These are phyloP conservation scores for Pampus argenteus DNA, from an alignment of 2,797 vertebrate genomes.

Conservation along the genomic window DNA sequence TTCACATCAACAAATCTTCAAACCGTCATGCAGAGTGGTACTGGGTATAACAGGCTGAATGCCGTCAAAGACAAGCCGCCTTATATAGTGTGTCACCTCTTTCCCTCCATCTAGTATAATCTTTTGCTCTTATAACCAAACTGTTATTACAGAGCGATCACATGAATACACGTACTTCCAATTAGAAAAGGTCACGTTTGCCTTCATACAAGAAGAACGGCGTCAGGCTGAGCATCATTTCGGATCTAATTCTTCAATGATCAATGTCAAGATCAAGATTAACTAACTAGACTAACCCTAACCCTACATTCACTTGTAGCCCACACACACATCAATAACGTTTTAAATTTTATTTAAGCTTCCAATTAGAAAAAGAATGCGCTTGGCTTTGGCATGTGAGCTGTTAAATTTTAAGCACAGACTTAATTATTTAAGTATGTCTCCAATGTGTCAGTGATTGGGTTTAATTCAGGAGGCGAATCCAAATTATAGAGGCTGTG, in stretches of 20 bases:
- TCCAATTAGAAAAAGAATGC: background rate
- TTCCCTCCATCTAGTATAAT: slow-evolving; percentile 36
- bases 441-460: slow-evolving; percentile 5
- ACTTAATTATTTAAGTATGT: slow-evolving; percentile 17
- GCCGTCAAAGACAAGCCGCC: slow-evolving; percentile 22
- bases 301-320: slow-evolving; percentile 2
- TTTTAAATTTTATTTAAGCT: background rate
- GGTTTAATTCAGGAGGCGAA: slow-evolving; percentile 46
- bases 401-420: slow-evolving; percentile 30
- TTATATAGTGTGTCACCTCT: slow-evolving; percentile 9
- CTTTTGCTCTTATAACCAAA: slow-evolving; percentile 26
- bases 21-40: slow-evolving; percentile 22
- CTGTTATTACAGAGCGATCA: slow-evolving; percentile 50
- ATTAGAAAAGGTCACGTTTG: slow-evolving; percentile 51
- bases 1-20: slow-evolving; percentile 16
- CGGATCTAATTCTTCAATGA: slow-evolving; percentile 37
- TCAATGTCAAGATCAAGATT: slow-evolving; percentile 27
- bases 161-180: slow-evolving; percentile 42
- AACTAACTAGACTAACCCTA: no score
- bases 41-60: slow-evolving; percentile 4
- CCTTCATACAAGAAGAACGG: background rate
- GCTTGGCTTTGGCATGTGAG: slow-evolving; percentile 7
- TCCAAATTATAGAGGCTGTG: background rate
- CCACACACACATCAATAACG: no score
- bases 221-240: slow-evolving; percentile 39